A percentile compares a stretch with the other conserved stretches of the same genome.
Evolutionary conservation across 2,888 invertebrate genomes (phyloP).

Genomic region (Epinotia brunnichana): DNA sequence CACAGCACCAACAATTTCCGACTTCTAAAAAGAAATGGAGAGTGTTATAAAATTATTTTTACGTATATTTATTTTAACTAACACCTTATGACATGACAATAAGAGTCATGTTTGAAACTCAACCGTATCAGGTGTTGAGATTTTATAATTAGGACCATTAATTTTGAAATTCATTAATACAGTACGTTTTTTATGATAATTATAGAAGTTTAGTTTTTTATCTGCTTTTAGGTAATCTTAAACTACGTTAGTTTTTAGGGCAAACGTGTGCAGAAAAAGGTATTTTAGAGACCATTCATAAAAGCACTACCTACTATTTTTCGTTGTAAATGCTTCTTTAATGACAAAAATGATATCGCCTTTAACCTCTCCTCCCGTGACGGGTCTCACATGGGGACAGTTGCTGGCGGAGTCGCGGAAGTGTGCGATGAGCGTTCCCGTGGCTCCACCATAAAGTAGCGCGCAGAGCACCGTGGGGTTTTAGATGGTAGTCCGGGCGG

Average conservation of each 20-base stretch:
- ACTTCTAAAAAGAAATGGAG: conserved; percentile 33
- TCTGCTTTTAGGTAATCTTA: background rate
- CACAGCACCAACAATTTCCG: conserved; percentile 6
- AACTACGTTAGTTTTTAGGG: background rate
- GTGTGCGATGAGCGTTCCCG: too few species aligned
- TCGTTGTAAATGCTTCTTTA: too few species aligned
- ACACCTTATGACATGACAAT: conserved; percentile 6
- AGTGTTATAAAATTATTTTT: conserved; percentile 24
- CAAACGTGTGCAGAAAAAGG: too few species aligned
- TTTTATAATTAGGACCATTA: conserved; percentile 23
- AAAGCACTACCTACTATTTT: too few species aligned
- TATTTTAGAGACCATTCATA: too few species aligned
- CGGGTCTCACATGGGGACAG: too few species aligned
- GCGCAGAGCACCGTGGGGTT: too few species aligned
- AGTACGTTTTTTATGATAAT: background rate
- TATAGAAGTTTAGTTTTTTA: background rate
- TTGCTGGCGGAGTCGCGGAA: too few species aligned
- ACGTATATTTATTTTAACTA: background rate
- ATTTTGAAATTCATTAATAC: conserved; percentile 14
- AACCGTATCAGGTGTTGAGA: background rate
- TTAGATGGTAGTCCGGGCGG: too few species aligned
- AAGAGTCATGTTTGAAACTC: conserved; percentile 3
- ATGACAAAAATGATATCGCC: too few species aligned
- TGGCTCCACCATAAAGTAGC: too few species aligned
- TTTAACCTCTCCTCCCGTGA: too few species aligned